Conservation (phyloP, 1,140 invertebrate species). For the Euglossa dilemma region DNA sequence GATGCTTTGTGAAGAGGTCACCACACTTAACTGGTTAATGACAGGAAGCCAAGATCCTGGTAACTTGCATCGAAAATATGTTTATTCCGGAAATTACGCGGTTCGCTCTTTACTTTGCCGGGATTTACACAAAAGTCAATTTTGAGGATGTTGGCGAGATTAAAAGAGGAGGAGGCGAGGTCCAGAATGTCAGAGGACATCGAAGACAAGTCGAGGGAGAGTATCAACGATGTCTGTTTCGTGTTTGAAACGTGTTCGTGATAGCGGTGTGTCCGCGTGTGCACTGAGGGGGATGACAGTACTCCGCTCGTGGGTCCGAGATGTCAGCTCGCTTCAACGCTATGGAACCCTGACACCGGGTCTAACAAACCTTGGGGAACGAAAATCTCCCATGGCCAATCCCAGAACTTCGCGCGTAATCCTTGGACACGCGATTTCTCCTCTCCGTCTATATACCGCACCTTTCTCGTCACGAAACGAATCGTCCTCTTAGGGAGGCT, state of each 20-base stretch:
- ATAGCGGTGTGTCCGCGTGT: conserved; percentile 50
- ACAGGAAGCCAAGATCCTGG: too few species aligned
- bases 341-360: conserved; percentile 73
- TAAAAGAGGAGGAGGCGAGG: conserved; percentile 8
- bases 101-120: background rate
- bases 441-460: background rate
- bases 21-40: too few species aligned
- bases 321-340: conserved; percentile 77
- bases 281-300: conserved; percentile 63
- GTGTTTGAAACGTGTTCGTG: conserved; percentile 56
- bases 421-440: conserved; percentile 43
- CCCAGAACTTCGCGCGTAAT: conserved; percentile 44
- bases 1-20: too few species aligned
- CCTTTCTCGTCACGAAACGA: too few species aligned
- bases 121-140: background rate
- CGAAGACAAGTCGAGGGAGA: conserved; percentile 47
- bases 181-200: conserved; percentile 40
- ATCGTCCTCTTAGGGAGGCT: background rate
- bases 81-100: background rate
- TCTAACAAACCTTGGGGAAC: conserved; percentile 76
- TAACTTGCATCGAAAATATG: background rate
- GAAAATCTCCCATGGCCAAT: conserved; percentile 76
- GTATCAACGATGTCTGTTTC: conserved; percentile 63
- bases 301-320: conserved; percentile 73
- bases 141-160: background rate